Conservation (phyloP, 2,797 vertebrate genomes). For the Premnoplex brunnescens region DNA sequence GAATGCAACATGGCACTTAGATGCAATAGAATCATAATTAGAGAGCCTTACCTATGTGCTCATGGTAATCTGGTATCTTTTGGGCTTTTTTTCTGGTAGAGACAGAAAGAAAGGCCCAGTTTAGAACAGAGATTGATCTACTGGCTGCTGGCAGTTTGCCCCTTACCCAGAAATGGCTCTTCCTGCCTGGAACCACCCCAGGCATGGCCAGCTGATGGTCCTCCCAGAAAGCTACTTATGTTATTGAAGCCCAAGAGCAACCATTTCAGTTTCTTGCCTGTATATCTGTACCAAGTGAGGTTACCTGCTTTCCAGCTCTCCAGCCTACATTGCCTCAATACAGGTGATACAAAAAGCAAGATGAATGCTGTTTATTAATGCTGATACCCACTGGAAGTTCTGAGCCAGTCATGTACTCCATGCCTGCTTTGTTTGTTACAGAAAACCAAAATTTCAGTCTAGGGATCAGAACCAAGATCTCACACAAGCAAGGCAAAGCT, state of each 20-base stretch:
- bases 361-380: neutral
- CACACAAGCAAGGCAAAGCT: accelerated
- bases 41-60: neutral
- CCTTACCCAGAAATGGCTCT: neutral
- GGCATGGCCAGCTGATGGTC: neutral
- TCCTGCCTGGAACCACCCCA: neutral
- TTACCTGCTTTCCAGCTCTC: neutral
- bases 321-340: neutral
- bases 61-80: neutral
- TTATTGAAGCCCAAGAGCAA: neutral
- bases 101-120: neutral
- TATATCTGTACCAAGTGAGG: neutral
- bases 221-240: neutral
- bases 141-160: neutral
- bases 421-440: neutral
- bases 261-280: neutral
- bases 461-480: accelerated
- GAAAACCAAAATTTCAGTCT: neutral
- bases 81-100: neutral
- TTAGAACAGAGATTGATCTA: neutral
- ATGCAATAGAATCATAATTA: conserved; percentile 4
- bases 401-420: accelerated
- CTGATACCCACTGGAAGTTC: neutral
- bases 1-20: neutral
- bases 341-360: neutral